Evolutionary conservation across 2,888 invertebrate species (phyloP), one percentile per base, ranked within the genome.

Genomic region (Onthophagus sagittarius): DNA sequence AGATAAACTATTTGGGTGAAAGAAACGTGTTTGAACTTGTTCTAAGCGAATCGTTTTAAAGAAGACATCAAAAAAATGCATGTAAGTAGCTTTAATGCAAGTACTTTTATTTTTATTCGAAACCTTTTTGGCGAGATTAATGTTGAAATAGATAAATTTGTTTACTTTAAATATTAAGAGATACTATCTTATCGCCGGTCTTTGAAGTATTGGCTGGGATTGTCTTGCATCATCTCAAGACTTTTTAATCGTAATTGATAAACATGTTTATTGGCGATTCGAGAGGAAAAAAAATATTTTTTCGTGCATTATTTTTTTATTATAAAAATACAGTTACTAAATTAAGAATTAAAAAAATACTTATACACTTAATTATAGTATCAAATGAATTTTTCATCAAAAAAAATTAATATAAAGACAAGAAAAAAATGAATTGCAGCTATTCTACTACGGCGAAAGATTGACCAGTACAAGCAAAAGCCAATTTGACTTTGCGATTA

Each of bases 391-490:
- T 65, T 74, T 73, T 62, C 53, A 72, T 72, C 39, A 74, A 73
- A 69, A 71, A 77, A 73, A 76, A 76, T 23, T 77, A 71, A 75
- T 74, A 72, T 69, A 73, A 53, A 53, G 71, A 72, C 63, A 72
- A 53, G 63, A 73, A 73, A 71, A 15, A 71, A 71, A 23, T 23
- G 23, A 62, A 53, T 31, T 73, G 62, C 31, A 63, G 73, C 80
- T 84, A 85, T 82, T 85, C 84, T 79, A 86, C 81, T 78, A 88
- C 80, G 71, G 87, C 88, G 83, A 88, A 88, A 77, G 86, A 87
- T 80, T 87, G 87, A 77, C 87, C 88, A 78, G 86, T 86, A 76
- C 88, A 88, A 80, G 86, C 85, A 76, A 86, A 87, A 78, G 87
- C 85, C 76, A 76, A 77, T 77, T 80, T 80, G 71, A 85, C 81